Conservation (phyloP, 2,797 vertebrate genomes). For the Cynodonichthys magdalenae region DNA sequence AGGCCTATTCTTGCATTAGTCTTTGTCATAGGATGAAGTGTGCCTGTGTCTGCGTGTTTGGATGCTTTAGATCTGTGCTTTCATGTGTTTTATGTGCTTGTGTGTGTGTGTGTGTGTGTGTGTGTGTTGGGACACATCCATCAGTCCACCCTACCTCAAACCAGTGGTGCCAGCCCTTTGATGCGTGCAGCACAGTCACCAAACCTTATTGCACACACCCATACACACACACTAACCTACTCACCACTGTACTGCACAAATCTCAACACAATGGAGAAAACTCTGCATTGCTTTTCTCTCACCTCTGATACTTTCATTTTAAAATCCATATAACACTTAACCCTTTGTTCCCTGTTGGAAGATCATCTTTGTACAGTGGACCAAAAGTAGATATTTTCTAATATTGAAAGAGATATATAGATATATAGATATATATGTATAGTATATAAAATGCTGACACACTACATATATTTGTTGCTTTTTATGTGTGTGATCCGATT, state of each 20-base stretch:
- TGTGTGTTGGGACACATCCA: slow-evolving; percentile 72
- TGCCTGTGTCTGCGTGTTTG: slow-evolving; percentile 16
- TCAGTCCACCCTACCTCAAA: slow-evolving; percentile 84
- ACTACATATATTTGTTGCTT: slow-evolving; percentile 75
- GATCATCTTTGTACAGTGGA: slow-evolving; percentile 82
- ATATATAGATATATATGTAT: slow-evolving; percentile 67
- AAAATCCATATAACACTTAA: slow-evolving; percentile 58
- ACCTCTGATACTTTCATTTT: slow-evolving; percentile 65
- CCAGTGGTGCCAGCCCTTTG: slow-evolving; percentile 83
- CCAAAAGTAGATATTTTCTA: slow-evolving; percentile 86
- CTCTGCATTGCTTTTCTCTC: slow-evolving; percentile 65
- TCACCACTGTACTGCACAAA: slow-evolving; percentile 76
- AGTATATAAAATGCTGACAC: slow-evolving; percentile 74
- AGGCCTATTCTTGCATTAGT: slow-evolving; percentile 69
- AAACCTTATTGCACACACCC: slow-evolving; percentile 73
- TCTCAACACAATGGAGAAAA: slow-evolving; percentile 65
- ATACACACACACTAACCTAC: slow-evolving; percentile 35
- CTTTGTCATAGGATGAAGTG: slow-evolving; percentile 58
- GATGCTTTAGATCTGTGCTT: slow-evolving; percentile 32
- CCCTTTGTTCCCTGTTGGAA: slow-evolving; percentile 67
- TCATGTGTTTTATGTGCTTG: slow-evolving; percentile 14
- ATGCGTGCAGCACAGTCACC: slow-evolving; percentile 77
- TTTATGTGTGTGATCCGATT: slow-evolving; percentile 69
- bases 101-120: slow-evolving; percentile 35
- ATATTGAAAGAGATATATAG: slow-evolving; percentile 77